A percentile compares a stretch with the other conserved stretches of the same genome.
Conservation (phyloP, 2,113 vertebrate species). For the Uria aalge region DNA sequence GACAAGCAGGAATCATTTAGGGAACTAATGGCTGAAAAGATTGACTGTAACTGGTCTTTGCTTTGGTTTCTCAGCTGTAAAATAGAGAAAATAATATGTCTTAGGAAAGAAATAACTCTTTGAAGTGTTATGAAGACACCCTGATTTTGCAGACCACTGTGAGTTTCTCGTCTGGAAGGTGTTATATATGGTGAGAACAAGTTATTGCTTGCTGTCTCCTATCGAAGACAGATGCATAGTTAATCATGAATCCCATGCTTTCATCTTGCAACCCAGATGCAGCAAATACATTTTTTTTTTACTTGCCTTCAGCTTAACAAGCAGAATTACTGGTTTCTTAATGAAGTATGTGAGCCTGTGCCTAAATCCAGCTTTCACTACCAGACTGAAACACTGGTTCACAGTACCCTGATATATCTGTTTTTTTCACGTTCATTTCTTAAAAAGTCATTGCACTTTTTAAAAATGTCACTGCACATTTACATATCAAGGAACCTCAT, state of each 20-base stretch:
- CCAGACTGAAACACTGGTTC: background rate
- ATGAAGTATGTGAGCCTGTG: background rate
- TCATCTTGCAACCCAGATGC: conserved; percentile 2
- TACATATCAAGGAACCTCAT: background rate
- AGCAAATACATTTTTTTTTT: conserved; percentile 36
- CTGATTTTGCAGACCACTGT: background rate
- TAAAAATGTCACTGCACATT: conserved; percentile 48
- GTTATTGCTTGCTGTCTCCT: conserved; percentile 17
- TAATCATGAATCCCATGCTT: background rate
- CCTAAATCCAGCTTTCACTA: background rate
- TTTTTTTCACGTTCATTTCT: background rate
- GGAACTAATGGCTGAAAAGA: background rate
- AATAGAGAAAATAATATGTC: background rate
- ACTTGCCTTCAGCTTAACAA: conserved; percentile 9
- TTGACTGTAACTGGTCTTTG: background rate
- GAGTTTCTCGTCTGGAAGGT: background rate
- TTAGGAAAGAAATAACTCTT: background rate
- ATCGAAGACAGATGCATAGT: conserved; percentile 30
- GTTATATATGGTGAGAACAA: conserved; percentile 3
- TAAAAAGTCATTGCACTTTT: conserved; percentile 49
- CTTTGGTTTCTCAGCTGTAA: background rate
- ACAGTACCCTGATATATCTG: background rate
- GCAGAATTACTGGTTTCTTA: conserved; percentile 10
- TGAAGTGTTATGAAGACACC: background rate
- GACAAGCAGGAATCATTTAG: background rate